phyloP scores from a whole-genome alignment of 2,797 vertebrate species.

The Anguilla pacifica region DNA sequence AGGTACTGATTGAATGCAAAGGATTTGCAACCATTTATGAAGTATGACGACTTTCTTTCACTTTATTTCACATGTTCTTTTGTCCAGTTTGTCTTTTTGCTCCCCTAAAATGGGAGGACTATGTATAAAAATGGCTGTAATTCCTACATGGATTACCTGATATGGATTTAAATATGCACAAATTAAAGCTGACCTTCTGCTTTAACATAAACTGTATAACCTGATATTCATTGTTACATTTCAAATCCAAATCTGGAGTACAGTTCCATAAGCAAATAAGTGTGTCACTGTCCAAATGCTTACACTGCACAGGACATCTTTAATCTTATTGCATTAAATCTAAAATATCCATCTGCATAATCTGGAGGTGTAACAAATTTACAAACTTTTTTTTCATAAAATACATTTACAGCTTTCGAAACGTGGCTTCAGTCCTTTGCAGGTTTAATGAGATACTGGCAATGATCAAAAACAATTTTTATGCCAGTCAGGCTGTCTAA shows the following conservation, averaged over 20 bases:
- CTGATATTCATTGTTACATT: too few species aligned
- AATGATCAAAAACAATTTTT: neutral
- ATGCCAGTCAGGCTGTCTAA: neutral
- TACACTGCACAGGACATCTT: neutral
- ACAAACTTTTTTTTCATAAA: neutral
- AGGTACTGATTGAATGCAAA: constrained; percentile 21
- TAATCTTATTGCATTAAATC: neutral
- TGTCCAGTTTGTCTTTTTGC: too few species aligned
- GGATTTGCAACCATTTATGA: constrained; percentile 25
- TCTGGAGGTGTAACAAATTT: neutral
- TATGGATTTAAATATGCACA: too few species aligned
- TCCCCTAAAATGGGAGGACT: too few species aligned
- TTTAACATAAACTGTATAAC: too few species aligned
- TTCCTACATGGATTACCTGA: too few species aligned
- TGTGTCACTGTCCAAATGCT: too few species aligned
- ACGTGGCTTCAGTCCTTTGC: neutral
- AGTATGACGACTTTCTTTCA: neutral
- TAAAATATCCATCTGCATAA: neutral
- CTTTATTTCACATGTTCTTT: too few species aligned
- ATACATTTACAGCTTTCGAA: neutral
- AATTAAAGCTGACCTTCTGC: too few species aligned
- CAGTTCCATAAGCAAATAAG: too few species aligned
- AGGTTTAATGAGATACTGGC: neutral
- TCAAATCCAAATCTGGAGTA: too few species aligned
- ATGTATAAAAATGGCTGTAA: too few species aligned